These are phyloP conservation scores for Hyla sarda DNA, from an alignment of 2,113 vertebrate genomes.

Conservation along the genomic window DNA sequence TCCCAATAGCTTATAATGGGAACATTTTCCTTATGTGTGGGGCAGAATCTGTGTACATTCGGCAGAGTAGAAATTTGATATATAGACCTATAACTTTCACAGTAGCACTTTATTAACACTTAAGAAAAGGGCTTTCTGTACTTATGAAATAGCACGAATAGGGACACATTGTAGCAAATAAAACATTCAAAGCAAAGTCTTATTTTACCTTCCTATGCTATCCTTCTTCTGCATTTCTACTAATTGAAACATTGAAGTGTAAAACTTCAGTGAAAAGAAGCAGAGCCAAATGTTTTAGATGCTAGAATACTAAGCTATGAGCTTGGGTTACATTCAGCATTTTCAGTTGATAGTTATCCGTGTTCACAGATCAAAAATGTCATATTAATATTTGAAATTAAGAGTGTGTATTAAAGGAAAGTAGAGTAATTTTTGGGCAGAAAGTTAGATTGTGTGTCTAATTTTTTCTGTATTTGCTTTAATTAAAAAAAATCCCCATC, in stretches of 20 bases:
- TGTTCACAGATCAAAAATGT: background rate
- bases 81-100: background rate
- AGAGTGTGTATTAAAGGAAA: background rate
- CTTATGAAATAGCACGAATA: conserved; percentile 2
- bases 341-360: background rate
- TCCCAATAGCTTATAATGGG: background rate
- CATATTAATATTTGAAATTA: background rate
- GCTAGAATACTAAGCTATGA: background rate
- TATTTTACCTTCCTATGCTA: background rate
- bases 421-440: background rate
- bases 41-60: background rate
- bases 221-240: background rate
- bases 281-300: background rate
- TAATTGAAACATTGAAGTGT: conserved; percentile 2
- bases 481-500: too few relatives aligned
- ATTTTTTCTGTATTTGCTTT: background rate
- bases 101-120: conserved; percentile 29
- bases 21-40: conserved; percentile 28
- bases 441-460: background rate
- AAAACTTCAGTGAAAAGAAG: conserved; percentile 2
- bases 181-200: background rate
- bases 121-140: conserved; percentile 14
- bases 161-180: conserved; percentile 26
- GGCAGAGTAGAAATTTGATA: background rate
- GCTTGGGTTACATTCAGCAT: too few relatives aligned